A percentile compares a stretch with the other conserved stretches of the same genome.
phyloP scores from a whole-genome alignment of 2,113 vertebrate genomes.

The Macaca fascicularis region DNA sequence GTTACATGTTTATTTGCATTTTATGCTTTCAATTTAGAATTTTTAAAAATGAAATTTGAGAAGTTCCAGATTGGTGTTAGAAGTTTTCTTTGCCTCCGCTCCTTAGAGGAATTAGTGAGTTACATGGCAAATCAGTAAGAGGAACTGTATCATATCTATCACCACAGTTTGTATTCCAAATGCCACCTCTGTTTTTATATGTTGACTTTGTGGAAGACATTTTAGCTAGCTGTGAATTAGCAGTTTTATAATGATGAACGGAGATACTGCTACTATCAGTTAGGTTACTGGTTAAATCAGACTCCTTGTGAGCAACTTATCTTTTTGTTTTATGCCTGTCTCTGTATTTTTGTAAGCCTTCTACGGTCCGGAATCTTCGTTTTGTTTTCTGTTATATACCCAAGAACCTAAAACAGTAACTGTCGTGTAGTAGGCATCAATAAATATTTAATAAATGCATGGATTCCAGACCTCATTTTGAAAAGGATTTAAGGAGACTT shows the following conservation, averaged over 20 bases:
- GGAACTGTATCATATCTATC: not conserved
- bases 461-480: constrained; percentile 1
- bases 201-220: not conserved
- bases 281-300: not conserved
- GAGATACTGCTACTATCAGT: not conserved
- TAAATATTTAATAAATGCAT: constrained; percentile 34
- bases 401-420: not conserved
- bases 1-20: constrained; percentile 10
- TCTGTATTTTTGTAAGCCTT: not conserved
- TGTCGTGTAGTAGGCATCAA: not conserved
- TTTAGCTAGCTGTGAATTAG: not conserved
- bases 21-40: constrained; percentile 13
- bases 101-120: not conserved
- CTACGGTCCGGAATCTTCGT: not conserved
- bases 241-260: not conserved
- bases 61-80: not conserved
- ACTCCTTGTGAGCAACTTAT: not conserved
- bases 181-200: not conserved
- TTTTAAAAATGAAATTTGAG: constrained; percentile 27
- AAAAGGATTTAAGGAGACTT: not conserved
- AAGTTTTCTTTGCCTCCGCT: not conserved
- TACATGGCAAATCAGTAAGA: not conserved
- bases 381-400: not conserved
- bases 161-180: not conserved
- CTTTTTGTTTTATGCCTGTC: not conserved